These are phyloP conservation scores for Aulostomus chinensis DNA, from an alignment of 2,797 vertebrate species.

Conservation along the genomic window DNA sequence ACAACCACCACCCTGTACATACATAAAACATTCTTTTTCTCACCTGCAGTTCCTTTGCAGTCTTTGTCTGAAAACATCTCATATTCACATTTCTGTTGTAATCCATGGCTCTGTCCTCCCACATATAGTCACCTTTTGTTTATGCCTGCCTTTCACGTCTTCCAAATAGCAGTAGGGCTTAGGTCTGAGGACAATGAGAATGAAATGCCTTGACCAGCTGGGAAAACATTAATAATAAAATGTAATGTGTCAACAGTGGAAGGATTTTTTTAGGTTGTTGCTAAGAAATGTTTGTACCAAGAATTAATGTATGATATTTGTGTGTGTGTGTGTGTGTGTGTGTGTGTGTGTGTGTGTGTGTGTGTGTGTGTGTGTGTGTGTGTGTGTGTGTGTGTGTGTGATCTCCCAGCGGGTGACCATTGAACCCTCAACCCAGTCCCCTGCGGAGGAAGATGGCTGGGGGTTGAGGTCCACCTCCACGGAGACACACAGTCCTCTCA, in stretches of 20 bases:
- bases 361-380: conserved; percentile 8
- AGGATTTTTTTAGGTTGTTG: neutral
- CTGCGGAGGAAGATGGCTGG: conserved; percentile 59
- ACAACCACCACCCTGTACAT: no score
- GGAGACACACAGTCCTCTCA: conserved; percentile 55
- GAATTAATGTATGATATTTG: conserved; percentile 5
- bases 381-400: conserved; percentile 17
- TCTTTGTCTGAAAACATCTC: neutral
- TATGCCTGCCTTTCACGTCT: conserved; percentile 13
- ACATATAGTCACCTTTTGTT: neutral
- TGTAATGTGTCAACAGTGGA: neutral
- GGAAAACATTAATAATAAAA: neutral
- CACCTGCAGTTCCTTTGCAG: no score
- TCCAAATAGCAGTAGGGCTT: neutral
- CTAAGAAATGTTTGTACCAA: conserved; percentile 1
- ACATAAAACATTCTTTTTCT: neutral
- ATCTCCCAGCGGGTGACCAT: conserved; percentile 65
- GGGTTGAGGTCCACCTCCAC: conserved; percentile 80
- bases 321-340: conserved; percentile 12
- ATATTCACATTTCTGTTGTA: conserved; percentile 1
- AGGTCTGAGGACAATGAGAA: neutral
- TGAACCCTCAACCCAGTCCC: conserved; percentile 64
- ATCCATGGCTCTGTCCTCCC: conserved; percentile 7
- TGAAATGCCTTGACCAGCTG: neutral
- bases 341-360: conserved; percentile 26